Evolutionary conservation across 1,140 invertebrate genomes (phyloP).

Genomic region (Neodiprion fabricii): DNA sequence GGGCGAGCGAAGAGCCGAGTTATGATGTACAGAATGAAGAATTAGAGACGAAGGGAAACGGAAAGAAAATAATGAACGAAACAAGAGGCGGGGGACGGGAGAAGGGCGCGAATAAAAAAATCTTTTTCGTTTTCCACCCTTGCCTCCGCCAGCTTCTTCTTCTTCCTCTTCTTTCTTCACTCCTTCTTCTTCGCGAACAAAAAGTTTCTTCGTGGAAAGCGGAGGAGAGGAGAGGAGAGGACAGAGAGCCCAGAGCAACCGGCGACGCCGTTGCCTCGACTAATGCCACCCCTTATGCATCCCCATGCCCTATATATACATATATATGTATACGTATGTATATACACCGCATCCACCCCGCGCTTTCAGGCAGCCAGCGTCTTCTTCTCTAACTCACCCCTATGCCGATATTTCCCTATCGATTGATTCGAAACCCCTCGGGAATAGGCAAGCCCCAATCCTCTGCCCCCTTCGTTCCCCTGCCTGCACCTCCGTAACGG

Average conservation of each 20-base stretch:
- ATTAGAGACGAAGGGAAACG: too few species aligned
- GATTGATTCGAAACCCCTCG: slow-evolving; percentile 48
- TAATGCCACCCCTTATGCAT: slow-evolving; percentile 58
- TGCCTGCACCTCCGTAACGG: too few species aligned
- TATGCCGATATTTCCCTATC: slow-evolving; percentile 58
- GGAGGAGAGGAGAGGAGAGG: slow-evolving; percentile 23
- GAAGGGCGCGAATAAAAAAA: background rate
- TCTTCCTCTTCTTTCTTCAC: too few species aligned
- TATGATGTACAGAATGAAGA: too few species aligned
- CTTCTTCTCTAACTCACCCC: slow-evolving; percentile 40
- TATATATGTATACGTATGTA: too few species aligned
- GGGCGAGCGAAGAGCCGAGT: too few species aligned
- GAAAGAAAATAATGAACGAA: too few species aligned
- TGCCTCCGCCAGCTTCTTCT: too few species aligned
- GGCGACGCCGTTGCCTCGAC: slow-evolving; percentile 33
- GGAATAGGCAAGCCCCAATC: background rate
- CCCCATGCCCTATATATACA: slow-evolving; percentile 35
- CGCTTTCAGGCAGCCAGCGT: slow-evolving; percentile 12
- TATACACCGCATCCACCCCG: background rate
- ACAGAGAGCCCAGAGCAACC: slow-evolving; percentile 38
- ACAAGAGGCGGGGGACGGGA: too few species aligned
- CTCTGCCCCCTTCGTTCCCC: background rate
- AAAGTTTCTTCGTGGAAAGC: slow-evolving; percentile 14
- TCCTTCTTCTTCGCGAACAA: too few species aligned
- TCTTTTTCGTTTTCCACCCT: background rate